phyloP scores from a whole-genome alignment of 2,113 vertebrate genomes.

The Nyctereutes procyonoides region DNA sequence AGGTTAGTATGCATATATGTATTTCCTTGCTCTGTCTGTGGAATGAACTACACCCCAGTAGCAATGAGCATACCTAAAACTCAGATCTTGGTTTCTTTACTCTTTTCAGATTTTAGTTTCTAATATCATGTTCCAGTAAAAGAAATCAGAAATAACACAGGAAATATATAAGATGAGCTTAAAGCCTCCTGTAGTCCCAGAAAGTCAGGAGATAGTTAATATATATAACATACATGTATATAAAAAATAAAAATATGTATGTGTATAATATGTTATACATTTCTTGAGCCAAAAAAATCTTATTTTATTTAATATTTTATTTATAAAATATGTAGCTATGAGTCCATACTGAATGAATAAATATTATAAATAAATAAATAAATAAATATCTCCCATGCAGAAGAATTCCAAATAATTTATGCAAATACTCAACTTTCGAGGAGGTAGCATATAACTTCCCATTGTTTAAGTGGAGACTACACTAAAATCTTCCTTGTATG shows the following conservation, averaged over 20 bases:
- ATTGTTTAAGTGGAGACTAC: background rate
- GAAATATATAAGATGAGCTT: background rate
- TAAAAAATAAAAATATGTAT: background rate
- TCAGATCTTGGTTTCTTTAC: background rate
- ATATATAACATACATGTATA: background rate
- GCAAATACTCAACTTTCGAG: background rate
- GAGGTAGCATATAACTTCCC: background rate
- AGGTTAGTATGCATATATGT: background rate
- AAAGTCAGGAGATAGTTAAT: background rate
- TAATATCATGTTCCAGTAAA: background rate
- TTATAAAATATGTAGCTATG: background rate
- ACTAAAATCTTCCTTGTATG: background rate
- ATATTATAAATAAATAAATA: background rate
- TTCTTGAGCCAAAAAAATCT: background rate
- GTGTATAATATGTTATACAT: background rate
- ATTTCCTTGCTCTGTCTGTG: background rate
- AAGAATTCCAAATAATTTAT: slow-evolving; percentile 3
- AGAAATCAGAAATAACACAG: background rate
- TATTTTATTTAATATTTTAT: background rate
- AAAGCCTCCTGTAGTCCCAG: background rate
- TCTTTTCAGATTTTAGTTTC: background rate
- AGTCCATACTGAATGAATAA: background rate
- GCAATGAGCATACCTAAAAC: background rate
- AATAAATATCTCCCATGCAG: background rate
- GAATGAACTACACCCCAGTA: background rate